Percentiles rank a stretch among this genome's conserved stretches.
Evolutionary conservation across 2,113 vertebrate species (phyloP).

Genomic region (Leptobrachium ailaonicum): DNA sequence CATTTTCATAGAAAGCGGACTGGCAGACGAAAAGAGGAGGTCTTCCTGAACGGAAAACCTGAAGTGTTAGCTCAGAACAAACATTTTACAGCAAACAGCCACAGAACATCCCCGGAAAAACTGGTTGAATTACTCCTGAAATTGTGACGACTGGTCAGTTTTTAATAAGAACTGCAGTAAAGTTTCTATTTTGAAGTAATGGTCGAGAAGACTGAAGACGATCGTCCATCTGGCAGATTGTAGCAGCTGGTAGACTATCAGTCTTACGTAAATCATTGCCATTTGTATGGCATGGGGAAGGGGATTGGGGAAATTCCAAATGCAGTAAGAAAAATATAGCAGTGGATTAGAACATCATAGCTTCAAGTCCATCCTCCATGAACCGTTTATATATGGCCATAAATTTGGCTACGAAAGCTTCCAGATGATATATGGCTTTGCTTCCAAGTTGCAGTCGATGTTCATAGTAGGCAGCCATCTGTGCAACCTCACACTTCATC

Average conservation of each 20-base stretch:
- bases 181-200: neutral
- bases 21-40: neutral
- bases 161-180: neutral
- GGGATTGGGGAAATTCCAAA: neutral
- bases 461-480: conserved; percentile 92
- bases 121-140: neutral
- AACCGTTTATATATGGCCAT: conserved; percentile 98
- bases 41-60: neutral
- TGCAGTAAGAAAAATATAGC: no score
- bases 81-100: neutral
- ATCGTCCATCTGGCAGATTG: neutral
- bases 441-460: conserved; percentile 91
- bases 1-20: neutral
- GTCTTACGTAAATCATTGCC: neutral
- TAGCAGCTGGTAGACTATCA: neutral
- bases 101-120: neutral
- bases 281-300: no score
- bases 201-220: neutral
- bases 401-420: conserved; percentile 95
- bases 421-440: conserved; percentile 96
- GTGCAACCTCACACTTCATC: conserved; percentile 90
- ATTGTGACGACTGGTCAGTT: neutral
- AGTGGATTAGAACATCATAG: conserved; percentile 82
- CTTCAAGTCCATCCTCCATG: conserved; percentile 96
- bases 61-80: neutral